phyloP scores from a whole-genome alignment of 2,888 invertebrate genomes.

The Cantharis rustica region DNA sequence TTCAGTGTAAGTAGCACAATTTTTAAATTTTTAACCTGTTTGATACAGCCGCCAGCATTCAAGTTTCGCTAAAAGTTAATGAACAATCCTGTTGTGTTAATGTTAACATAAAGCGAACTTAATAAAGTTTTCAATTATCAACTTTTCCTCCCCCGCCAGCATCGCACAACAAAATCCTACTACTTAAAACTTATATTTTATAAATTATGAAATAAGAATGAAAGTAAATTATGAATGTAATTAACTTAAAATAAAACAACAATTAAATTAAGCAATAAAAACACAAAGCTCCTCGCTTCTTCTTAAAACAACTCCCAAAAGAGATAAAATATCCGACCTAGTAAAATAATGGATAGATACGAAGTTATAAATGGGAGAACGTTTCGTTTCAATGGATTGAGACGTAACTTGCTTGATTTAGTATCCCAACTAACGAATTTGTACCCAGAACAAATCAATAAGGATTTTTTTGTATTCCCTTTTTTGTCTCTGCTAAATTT shows the following conservation, averaged over 20 bases:
- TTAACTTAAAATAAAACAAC: constrained; percentile 18
- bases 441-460: constrained; percentile 23
- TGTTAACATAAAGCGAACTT: constrained; percentile 21
- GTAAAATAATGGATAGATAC: constrained; percentile 29
- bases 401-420: constrained; percentile 33
- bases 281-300: constrained; percentile 16
- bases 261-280: constrained; percentile 29
- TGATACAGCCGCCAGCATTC: constrained; percentile 23
- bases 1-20: constrained; percentile 65
- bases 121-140: constrained; percentile 25
- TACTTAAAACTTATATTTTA: not conserved
- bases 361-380: constrained; percentile 28
- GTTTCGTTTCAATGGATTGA: constrained; percentile 34
- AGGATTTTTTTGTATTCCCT: not conserved
- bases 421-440: constrained; percentile 33
- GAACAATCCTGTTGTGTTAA: constrained; percentile 21
- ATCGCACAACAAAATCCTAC: not conserved
- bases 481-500: not conserved
- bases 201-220: constrained; percentile 12
- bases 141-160: not conserved
- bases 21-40: constrained; percentile 2
- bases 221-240: constrained; percentile 17
- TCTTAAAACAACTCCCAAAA: constrained; percentile 25
- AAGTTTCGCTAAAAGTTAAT: constrained; percentile 19
- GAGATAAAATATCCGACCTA: constrained; percentile 28